Base-by-base conservation (phyloP, 2,888 invertebrate species). In the Ctenicera cuprea region DNA sequence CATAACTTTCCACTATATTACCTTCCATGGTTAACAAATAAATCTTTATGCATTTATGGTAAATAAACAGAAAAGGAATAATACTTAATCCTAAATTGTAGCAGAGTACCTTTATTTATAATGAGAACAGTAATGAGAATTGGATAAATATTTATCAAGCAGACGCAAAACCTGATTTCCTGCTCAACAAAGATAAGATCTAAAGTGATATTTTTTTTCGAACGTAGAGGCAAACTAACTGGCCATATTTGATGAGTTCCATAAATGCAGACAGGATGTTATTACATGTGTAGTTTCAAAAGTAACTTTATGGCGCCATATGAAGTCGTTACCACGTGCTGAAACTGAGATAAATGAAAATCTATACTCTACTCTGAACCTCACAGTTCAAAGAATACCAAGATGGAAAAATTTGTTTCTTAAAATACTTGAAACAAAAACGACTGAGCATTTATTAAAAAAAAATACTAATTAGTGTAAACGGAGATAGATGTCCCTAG, bases 111-210 rank as follows among this genome's bases (percentile, higher is more conserved):
- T 62, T 62, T 16, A 37, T 41, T 64, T 48, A 48, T 64, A 64
- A 48, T 33, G n/a, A 64, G 64, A 50, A 64, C 33, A 30, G 30
- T 50, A 37, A 64, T 64, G 37, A 64, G 64, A 64, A 64, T 50
- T 64, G 45, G 33, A 64, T 64, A 64, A 30, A 64, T 62, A 50
- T 64, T 30, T 64, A 64, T 64, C 18, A 64, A 22, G 48, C 18
- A 26, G 64, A 48, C 50, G 37, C 45, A 64, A 48, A 62, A 64
- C 33, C 48, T 64, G 64, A 48, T 64, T 64, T 48, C 64, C 20
- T 20, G 48, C 14, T 48, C 7, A 43, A 14, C 14, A 16, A 43
- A 3, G 41, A 43, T 43, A 43, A 43, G 4, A 43, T 43, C 41
- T 43, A 43, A 43, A 43, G 3, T 7, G 16, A 43, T n/a, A n/a